phyloP scores from a whole-genome alignment of 2,113 vertebrate genomes.

The Lepus americanus region DNA sequence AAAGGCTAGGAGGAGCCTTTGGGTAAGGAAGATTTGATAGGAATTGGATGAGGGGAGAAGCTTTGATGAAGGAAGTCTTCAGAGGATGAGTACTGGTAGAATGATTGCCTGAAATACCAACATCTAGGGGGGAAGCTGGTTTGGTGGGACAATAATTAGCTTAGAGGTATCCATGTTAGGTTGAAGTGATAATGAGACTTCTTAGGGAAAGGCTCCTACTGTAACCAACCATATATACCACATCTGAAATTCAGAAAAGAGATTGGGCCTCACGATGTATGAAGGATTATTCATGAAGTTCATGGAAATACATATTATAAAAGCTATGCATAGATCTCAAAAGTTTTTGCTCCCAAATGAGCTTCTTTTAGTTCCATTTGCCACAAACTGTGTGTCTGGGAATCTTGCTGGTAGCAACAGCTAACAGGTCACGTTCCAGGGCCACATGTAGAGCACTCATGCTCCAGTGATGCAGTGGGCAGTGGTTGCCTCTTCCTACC shows the following conservation, averaged over 20 bases:
- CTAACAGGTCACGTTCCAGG: neutral
- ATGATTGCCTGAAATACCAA: neutral
- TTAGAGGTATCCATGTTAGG: neutral
- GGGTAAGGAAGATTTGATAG: neutral
- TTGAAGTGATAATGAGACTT: neutral
- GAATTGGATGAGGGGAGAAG: neutral
- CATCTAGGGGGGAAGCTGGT: neutral
- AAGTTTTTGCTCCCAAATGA: too few species aligned
- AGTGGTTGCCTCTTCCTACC: neutral
- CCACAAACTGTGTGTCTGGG: neutral
- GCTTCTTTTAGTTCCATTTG: too few species aligned
- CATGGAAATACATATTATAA: too few species aligned
- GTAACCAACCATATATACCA: neutral
- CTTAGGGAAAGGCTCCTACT: neutral
- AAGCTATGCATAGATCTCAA: too few species aligned
- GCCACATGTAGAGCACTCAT: neutral
- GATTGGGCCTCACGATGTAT: neutral
- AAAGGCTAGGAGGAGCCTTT: neutral
- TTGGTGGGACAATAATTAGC: conserved; percentile 32
- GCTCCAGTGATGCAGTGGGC: neutral
- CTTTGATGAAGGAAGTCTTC: neutral
- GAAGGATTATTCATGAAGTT: neutral
- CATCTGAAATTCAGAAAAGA: neutral
- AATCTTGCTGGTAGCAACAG: neutral
- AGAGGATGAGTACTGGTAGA: neutral